These are phyloP conservation scores for Trichoplusia ni DNA, from an alignment of 1,140 invertebrate species.

Conservation along the genomic window DNA sequence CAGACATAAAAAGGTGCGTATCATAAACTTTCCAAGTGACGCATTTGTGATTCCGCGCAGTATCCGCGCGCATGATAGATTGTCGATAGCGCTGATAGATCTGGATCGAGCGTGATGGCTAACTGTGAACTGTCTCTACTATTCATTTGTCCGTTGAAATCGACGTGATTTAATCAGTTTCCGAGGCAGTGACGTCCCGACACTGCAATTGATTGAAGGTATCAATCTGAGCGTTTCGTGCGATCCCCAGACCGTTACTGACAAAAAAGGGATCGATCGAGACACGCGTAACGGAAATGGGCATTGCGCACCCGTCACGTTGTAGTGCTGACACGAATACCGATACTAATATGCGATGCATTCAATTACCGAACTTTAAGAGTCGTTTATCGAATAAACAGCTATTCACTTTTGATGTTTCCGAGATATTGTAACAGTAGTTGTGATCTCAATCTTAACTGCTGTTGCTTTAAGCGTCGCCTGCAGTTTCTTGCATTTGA, in stretches of 20 bases:
- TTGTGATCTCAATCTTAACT: conserved; percentile 19
- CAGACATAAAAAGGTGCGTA: background rate
- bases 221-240: conserved; percentile 76
- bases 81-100: conserved; percentile 55
- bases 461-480: conserved; percentile 1
- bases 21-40: conserved; percentile 19
- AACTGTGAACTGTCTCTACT: conserved; percentile 42
- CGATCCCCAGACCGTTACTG: conserved; percentile 69
- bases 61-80: conserved; percentile 40
- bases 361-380: conserved; percentile 73
- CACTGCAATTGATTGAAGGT: conserved; percentile 74
- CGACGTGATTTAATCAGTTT: conserved; percentile 78
- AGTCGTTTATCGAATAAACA: conserved; percentile 30
- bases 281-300: conserved; percentile 76
- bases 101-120: conserved; percentile 60
- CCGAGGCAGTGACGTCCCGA: conserved; percentile 65
- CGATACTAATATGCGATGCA: conserved; percentile 66
- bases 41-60: conserved; percentile 14
- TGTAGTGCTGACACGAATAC: conserved; percentile 73
- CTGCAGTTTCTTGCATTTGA: background rate
- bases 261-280: conserved; percentile 78
- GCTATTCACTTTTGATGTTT: conserved; percentile 18
- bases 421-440: conserved; percentile 2
- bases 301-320: conserved; percentile 73
- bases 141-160: conserved; percentile 62